Conservation (phyloP, 2,113 vertebrate species). For the Oncorhynchus clarkii region DNA sequence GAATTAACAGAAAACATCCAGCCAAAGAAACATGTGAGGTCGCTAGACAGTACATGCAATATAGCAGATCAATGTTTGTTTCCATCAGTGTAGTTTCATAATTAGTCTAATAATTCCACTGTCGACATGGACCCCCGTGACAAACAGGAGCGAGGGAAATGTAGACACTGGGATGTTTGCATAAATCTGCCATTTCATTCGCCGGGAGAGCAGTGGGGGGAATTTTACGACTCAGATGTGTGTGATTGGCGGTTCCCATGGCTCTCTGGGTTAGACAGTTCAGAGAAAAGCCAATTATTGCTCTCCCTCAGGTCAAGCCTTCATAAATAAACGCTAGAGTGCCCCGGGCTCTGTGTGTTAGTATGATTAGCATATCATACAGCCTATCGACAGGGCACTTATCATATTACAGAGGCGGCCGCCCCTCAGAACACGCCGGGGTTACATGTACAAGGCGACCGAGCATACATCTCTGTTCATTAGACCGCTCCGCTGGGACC, state of each 20-base stretch:
- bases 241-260: constrained; percentile 74
- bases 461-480: constrained; percentile 73
- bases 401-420: constrained; percentile 78
- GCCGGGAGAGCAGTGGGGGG: constrained; percentile 43
- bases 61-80: constrained; percentile 28
- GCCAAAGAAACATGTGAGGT: background rate
- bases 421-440: constrained; percentile 60
- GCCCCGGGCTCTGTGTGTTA: constrained; percentile 70
- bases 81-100: constrained; percentile 65
- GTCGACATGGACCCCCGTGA: constrained; percentile 57
- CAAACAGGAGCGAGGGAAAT: constrained; percentile 53
- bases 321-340: constrained; percentile 77
- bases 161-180: constrained; percentile 64
- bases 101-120: constrained; percentile 36
- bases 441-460: constrained; percentile 67
- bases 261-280: constrained; percentile 76
- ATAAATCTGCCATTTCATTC: constrained; percentile 70
- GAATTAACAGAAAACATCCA: background rate
- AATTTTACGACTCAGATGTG: constrained; percentile 69
- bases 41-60: no score
- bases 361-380: constrained; percentile 78
- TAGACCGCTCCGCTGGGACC: constrained; percentile 54
- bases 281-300: constrained; percentile 81
- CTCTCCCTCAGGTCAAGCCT: constrained; percentile 73
- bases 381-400: constrained; percentile 78